Percentiles rank a stretch among this genome's conserved stretches.
phyloP scores from a whole-genome alignment of 2,888 invertebrate genomes.

The Oconnorella tubifera region DNA sequence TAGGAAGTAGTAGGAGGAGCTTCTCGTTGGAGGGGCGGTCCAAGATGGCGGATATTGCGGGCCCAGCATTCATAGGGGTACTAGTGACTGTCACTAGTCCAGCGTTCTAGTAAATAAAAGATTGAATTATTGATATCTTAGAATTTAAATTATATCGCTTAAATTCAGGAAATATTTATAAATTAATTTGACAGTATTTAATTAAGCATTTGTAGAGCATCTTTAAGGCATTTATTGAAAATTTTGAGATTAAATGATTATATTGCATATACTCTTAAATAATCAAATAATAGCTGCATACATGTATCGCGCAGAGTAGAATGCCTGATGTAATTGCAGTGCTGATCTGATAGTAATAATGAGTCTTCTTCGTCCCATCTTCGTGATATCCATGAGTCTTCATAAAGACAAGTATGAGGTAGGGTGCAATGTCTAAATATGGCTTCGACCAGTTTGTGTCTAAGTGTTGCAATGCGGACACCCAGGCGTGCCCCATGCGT shows the following conservation, averaged over 20 bases:
- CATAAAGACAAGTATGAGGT: neutral
- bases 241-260: too few relatives aligned
- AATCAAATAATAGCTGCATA: too few relatives aligned
- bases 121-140: too few relatives aligned
- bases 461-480: neutral
- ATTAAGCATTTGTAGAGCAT: too few relatives aligned
- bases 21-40: neutral
- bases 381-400: neutral
- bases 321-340: neutral
- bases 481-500: neutral
- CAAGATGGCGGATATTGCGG: neutral
- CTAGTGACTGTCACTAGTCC: neutral
- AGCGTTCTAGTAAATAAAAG: constrained; percentile 2
- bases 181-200: neutral
- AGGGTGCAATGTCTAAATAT: neutral
- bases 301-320: too few relatives aligned
- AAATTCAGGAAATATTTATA: too few relatives aligned
- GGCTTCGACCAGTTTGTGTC: neutral
- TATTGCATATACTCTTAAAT: too few relatives aligned
- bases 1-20: neutral
- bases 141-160: too few relatives aligned
- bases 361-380: neutral
- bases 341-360: neutral
- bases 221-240: too few relatives aligned
- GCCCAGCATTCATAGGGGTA: constrained; percentile 5